phyloP scores from a whole-genome alignment of 2,797 vertebrate genomes.

The Etheostoma perlongum region DNA sequence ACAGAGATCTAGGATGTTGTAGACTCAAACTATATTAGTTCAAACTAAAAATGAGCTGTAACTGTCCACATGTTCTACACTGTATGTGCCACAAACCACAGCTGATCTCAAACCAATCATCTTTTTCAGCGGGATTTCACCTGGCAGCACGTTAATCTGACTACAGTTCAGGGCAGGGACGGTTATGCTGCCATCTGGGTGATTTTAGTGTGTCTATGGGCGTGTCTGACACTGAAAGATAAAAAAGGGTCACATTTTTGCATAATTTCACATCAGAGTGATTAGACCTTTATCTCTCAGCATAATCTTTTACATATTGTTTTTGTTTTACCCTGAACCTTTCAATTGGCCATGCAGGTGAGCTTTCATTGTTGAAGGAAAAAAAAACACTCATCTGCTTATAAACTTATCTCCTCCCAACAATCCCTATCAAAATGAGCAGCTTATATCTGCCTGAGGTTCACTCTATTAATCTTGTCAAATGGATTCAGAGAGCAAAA shows the following conservation, averaged over 20 bases:
- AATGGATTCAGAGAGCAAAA: conserved; percentile 70
- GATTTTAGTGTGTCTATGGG: conserved; percentile 33
- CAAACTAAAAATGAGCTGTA: conserved; percentile 2
- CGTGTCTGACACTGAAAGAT: conserved; percentile 15
- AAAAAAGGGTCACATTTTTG: conserved; percentile 31
- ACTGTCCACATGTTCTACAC: conserved; percentile 3
- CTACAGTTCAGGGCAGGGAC: conserved; percentile 21
- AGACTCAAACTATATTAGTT: neutral
- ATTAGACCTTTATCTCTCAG: conserved; percentile 5
- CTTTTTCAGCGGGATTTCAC: conserved; percentile 29
- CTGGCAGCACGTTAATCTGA: conserved; percentile 41
- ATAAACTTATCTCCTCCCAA: conserved; percentile 53
- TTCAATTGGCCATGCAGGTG: conserved; percentile 18
- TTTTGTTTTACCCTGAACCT: neutral
- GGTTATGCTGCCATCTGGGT: conserved; percentile 41
- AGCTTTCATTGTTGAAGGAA: neutral
- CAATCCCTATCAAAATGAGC: conserved; percentile 74
- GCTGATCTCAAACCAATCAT: conserved; percentile 32
- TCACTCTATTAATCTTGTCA: conserved; percentile 80
- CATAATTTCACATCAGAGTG: conserved; percentile 10
- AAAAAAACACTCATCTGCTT: conserved; percentile 42
- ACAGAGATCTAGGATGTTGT: neutral
- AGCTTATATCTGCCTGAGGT: conserved; percentile 76
- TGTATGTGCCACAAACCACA: conserved; percentile 10
- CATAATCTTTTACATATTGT: conserved; percentile 10